Evolutionary conservation across 1,140 invertebrate genomes (phyloP).

Genomic region (Stegodyphus mimosarum): DNA sequence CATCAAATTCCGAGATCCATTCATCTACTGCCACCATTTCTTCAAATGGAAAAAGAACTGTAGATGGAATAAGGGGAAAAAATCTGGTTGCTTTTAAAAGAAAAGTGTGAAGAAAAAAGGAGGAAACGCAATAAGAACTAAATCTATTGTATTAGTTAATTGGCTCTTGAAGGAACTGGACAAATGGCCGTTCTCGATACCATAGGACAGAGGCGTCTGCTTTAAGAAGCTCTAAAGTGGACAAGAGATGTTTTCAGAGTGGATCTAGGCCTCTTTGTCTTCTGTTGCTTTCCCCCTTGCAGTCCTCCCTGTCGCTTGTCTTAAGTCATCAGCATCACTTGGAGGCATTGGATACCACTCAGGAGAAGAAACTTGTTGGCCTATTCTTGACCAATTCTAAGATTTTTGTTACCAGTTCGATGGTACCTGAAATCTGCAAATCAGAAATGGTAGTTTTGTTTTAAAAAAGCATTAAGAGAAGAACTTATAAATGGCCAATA

Average conservation of each 20-base stretch:
- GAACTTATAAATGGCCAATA: too few species aligned
- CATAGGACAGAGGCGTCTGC: constrained; percentile 16
- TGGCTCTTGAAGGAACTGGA: constrained; percentile 38
- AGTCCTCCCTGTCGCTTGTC: constrained; percentile 19
- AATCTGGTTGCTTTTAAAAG: background rate
- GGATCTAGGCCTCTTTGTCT: constrained; percentile 34
- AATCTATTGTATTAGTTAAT: constrained; percentile 59
- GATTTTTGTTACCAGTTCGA: too few species aligned
- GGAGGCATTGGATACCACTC: too few species aligned
- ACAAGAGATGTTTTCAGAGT: constrained; percentile 30
- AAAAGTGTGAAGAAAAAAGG: background rate
- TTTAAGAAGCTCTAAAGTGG: constrained; percentile 38
- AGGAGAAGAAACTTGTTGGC: too few species aligned
- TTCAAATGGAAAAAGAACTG: background rate
- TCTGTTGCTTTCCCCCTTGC: background rate
- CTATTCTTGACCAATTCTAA: too few species aligned
- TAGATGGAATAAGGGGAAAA: background rate
- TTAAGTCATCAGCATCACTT: constrained; percentile 27
- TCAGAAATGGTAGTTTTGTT: too few species aligned
- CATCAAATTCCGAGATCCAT: background rate
- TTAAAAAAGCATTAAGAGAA: too few species aligned
- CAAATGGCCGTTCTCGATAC: constrained; percentile 27
- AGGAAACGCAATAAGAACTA: constrained; percentile 16
- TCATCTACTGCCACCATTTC: background rate
- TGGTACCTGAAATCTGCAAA: too few species aligned